Percentiles rank a stretch among this genome's conserved stretches.
Evolutionary conservation across 1,140 invertebrate genomes (phyloP).

Genomic region (Drosophila albomicans): DNA sequence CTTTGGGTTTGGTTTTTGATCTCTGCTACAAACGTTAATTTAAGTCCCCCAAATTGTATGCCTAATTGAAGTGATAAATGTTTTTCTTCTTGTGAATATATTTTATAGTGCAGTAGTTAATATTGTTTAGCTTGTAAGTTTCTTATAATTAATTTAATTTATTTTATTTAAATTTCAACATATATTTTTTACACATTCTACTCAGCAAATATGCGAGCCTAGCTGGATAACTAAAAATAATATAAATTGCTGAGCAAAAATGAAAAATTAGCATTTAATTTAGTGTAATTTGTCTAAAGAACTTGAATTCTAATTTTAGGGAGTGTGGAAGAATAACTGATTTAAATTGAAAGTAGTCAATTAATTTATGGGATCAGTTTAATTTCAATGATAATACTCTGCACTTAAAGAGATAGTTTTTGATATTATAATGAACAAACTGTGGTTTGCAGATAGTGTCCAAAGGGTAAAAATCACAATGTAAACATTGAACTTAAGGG

Average conservation of each 20-base stretch:
- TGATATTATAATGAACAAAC: too few relatives aligned
- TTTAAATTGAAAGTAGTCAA: too few relatives aligned
- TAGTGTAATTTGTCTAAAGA: too few relatives aligned
- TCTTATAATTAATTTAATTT: constrained; percentile 13
- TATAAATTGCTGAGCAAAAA: neutral
- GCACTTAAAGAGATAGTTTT: too few relatives aligned
- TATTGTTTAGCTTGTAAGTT: constrained; percentile 33
- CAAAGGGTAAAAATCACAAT: too few relatives aligned
- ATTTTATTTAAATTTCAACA: constrained; percentile 8
- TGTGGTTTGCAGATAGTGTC: too few relatives aligned
- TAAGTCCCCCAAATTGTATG: constrained; percentile 18
- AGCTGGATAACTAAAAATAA: neutral
- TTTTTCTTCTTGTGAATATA: constrained; percentile 2
- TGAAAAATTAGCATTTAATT: too few relatives aligned
- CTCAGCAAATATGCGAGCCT: constrained; percentile 28
- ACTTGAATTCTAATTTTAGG: too few relatives aligned
- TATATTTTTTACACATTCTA: constrained; percentile 19
- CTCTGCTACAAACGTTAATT: neutral
- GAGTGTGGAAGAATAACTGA: too few relatives aligned
- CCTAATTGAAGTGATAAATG: constrained; percentile 6
- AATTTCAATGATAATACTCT: too few relatives aligned
- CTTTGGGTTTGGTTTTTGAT: constrained; percentile 36
- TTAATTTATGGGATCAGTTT: too few relatives aligned
- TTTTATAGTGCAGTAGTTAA: constrained; percentile 7
- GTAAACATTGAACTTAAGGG: too few relatives aligned